Conservation (phyloP, 2,797 vertebrate genomes). For the Pangasius macronema region DNA sequence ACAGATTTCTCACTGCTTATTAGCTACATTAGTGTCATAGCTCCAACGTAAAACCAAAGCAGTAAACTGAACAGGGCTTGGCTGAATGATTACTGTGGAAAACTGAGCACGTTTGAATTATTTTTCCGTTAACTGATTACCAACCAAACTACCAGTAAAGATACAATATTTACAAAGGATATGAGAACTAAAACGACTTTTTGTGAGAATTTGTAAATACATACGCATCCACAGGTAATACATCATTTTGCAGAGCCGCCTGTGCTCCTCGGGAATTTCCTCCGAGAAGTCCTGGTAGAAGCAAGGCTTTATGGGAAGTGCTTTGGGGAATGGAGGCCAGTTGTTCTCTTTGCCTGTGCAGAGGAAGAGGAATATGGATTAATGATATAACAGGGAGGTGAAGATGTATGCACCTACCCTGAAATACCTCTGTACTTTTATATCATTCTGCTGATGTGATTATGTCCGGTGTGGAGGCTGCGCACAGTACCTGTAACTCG, state of each 20-base stretch:
- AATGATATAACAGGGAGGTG: background rate
- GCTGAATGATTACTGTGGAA: background rate
- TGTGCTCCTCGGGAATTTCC: conserved; percentile 89
- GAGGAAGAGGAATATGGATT: conserved; percentile 7
- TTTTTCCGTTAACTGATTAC: background rate
- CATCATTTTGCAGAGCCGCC: conserved; percentile 92
- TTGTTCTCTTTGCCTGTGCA: conserved; percentile 87
- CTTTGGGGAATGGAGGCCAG: conserved; percentile 90
- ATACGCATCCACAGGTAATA: conserved; percentile 98
- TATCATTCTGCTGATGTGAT: background rate
- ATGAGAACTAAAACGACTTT: too few species aligned
- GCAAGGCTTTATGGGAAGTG: conserved; percentile 91
- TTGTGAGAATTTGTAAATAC: conserved; percentile 58
- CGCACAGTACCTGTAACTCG: conserved; percentile 62
- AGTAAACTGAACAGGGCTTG: background rate
- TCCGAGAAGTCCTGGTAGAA: conserved; percentile 96
- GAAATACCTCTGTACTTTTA: background rate
- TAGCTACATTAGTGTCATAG: background rate
- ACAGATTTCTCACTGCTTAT: background rate
- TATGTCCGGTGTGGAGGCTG: background rate
- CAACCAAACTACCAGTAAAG: background rate
- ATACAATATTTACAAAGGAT: background rate
- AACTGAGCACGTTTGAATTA: background rate
- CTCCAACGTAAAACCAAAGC: background rate
- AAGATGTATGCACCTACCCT: too few species aligned